A percentile compares a stretch with the other conserved stretches of the same genome.
These are phyloP conservation scores for Euphydryas editha DNA, from an alignment of 2,888 invertebrate genomes.

Conservation along the genomic window DNA sequence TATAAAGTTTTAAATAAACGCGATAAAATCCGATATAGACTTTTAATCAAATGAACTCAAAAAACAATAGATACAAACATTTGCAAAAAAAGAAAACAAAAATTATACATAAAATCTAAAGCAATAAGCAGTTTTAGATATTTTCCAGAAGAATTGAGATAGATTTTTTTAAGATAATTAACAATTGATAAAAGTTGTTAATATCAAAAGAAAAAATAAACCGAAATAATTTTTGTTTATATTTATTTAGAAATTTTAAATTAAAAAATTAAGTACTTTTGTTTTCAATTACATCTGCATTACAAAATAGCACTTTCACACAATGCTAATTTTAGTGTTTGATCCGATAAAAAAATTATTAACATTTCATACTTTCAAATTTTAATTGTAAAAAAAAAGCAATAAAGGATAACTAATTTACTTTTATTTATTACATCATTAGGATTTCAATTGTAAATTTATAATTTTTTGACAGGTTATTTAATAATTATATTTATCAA, in stretches of 20 bases:
- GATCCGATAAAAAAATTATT: not conserved
- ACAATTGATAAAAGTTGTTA: too few species aligned
- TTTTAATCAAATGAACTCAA: too few species aligned
- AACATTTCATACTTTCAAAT: conserved; percentile 8
- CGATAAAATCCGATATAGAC: too few species aligned
- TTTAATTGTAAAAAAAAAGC: not conserved
- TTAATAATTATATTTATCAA: too few species aligned
- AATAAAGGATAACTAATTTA: not conserved
- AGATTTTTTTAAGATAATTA: too few species aligned
- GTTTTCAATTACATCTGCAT: conserved; percentile 24
- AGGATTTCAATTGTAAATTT: not conserved
- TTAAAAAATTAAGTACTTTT: conserved; percentile 16
- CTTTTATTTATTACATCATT: not conserved
- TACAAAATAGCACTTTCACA: conserved; percentile 26
- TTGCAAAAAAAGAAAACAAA: too few species aligned
- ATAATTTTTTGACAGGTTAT: not conserved
- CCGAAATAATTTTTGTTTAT: not conserved
- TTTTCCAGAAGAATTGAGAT: too few species aligned
- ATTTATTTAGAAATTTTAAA: not conserved
- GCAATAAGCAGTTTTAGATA: too few species aligned
- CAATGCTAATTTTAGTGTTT: conserved; percentile 15
- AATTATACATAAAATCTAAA: too few species aligned
- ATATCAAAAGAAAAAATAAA: too few species aligned
- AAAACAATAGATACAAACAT: too few species aligned
- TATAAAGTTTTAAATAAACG: too few species aligned